A percentile compares a stretch with the other conserved stretches of the same genome.
Conservation (phyloP, 2,888 invertebrate genomes). For the Pheosia tremula region DNA sequence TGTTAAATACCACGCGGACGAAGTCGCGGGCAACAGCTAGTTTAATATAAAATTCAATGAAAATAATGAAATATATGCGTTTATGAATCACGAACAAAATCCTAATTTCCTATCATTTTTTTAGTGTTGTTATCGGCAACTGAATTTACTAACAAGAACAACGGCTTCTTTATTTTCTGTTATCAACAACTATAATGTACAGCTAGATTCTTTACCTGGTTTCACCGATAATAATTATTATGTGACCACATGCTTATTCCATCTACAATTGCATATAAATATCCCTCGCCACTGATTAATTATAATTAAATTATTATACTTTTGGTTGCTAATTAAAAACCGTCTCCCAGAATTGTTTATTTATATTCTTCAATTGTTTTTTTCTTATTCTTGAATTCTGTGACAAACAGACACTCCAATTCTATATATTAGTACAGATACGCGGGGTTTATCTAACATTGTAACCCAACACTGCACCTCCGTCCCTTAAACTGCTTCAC, state of each 20-base stretch:
- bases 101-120: too few relatives aligned
- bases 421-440: not conserved
- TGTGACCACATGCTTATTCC: too few relatives aligned
- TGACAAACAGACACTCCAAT: not conserved
- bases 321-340: too few relatives aligned
- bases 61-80: not conserved
- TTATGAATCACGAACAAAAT: too few relatives aligned
- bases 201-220: not conserved
- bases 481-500: conserved; percentile 52
- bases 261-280: too few relatives aligned
- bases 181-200: conserved; percentile 15
- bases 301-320: too few relatives aligned
- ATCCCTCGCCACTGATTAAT: too few relatives aligned
- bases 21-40: too few relatives aligned
- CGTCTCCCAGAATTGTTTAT: too few relatives aligned
- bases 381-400: not conserved
- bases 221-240: too few relatives aligned
- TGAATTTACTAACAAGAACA: conserved; percentile 17
- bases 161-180: conserved; percentile 15
- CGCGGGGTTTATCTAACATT: conserved; percentile 12
- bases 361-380: too few relatives aligned
- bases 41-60: conserved; percentile 14
- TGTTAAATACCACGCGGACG: too few relatives aligned
- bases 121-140: conserved; percentile 2
- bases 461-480: conserved; percentile 17